These are phyloP conservation scores for Tenthredo amoena DNA, from an alignment of 2,888 invertebrate species.

Conservation along the genomic window DNA sequence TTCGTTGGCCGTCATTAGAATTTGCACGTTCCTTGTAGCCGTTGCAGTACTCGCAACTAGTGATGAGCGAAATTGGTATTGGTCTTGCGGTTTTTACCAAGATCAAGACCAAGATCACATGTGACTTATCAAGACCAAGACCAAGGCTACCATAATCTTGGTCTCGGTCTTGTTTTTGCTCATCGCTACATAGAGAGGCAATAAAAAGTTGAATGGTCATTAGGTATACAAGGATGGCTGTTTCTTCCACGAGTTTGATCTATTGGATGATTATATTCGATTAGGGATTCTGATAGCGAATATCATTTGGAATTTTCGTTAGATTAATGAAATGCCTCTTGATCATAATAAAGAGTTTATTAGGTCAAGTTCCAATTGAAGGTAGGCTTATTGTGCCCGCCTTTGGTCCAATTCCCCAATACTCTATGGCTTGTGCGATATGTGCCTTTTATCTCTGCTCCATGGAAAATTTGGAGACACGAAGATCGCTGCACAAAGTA, in stretches of 20 bases:
- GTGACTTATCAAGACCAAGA: too few relatives aligned
- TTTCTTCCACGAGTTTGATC: neutral
- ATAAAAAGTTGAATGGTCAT: neutral
- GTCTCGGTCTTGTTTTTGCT: too few relatives aligned
- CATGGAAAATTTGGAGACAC: neutral
- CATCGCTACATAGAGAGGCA: neutral
- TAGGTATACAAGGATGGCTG: neutral
- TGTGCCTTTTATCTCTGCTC: neutral
- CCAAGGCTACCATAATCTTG: too few relatives aligned
- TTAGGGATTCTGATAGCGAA: conserved; percentile 1
- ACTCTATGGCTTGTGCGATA: neutral
- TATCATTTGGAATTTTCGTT: conserved; percentile 9
- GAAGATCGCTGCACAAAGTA: neutral
- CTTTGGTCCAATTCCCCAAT: neutral
- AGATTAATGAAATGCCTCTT: conserved; percentile 13
- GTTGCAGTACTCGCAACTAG: neutral
- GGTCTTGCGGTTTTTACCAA: too few relatives aligned
- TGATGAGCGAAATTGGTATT: too few relatives aligned
- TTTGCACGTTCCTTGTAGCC: neutral
- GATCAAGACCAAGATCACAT: too few relatives aligned
- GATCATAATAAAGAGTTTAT: conserved; percentile 22
- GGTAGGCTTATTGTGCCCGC: neutral
- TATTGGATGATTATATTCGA: neutral
- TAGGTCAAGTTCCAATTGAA: conserved; percentile 24
- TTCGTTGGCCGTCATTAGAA: neutral